Evolutionary conservation across 1,140 invertebrate species (phyloP), one percentile per base, ranked within the genome.

Genomic region (Trypoxylus dichotomus): DNA sequence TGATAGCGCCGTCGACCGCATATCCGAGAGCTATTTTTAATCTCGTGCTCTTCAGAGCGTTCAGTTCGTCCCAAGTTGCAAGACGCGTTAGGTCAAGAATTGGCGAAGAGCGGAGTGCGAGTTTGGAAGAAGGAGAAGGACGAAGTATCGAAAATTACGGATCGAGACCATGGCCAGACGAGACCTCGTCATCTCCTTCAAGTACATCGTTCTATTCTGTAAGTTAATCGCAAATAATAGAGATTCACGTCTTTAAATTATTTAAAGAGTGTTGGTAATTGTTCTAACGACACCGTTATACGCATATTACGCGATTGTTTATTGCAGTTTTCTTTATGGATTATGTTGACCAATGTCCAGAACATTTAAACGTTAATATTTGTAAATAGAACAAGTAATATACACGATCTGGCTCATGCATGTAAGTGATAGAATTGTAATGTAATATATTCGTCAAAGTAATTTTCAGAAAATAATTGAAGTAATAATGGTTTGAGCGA

Each of bases 101-200:
- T 3, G 24, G 11, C 10, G 27, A 68, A 68, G 60, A 68, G 60
- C 32, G 32, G 60, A 24, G 27, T 11, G 60, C 47, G 19, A 54
- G 15, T 54, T 54, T 54, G 15, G 47, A 19, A 68, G 6, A 24
- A 21, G 15, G 60, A 68, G 60, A 68, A 29, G 21, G 60, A 25
- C 60, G 60, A 25, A 27, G 21, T 27, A 68, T 68, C 13, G 60
- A 6, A 58, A 58, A 58, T 58, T 19, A 58, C 21, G 24, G 47
- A 54, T 54, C 47, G 47, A 68, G 27, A 68, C 24, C 60, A 68
- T 68, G 60, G 60, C 60, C 60, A 68, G 60, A 68, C 60, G 21
- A 25, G 19, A 29, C 27, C 60, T 29, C 8, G 13, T 68, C 60
- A 68, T 15, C 19, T 68, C 24, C 11, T 68, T 13, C 19, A 68